Percentiles rank a stretch among this genome's conserved stretches.
phyloP scores from a whole-genome alignment of 35 echinoderm and acorn worm genomes.

The Acanthaster planci region DNA sequence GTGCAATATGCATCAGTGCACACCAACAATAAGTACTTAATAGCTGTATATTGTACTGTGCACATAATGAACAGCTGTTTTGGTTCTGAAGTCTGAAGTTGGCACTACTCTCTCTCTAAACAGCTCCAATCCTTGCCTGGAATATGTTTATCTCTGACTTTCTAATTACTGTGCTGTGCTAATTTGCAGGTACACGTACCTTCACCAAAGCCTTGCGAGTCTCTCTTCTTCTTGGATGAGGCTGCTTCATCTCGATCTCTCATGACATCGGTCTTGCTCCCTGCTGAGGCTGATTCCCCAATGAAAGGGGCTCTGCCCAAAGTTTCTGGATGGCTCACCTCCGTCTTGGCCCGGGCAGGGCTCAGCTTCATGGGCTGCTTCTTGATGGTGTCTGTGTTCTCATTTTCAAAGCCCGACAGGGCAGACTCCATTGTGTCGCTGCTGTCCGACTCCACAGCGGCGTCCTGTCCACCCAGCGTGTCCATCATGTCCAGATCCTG shows the following conservation, averaged over 20 bases:
- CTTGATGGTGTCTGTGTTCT: constrained; percentile 99
- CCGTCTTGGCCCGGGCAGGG: constrained; percentile 18
- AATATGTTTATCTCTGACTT: too few species aligned
- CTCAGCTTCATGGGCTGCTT: constrained; percentile 81
- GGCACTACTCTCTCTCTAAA: too few species aligned
- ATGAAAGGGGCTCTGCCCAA: background rate
- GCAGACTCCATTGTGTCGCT: constrained; percentile 72
- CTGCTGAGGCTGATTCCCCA: background rate
- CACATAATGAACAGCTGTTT: too few species aligned
- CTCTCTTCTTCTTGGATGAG: background rate
- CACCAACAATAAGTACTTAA: too few species aligned
- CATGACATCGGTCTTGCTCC: background rate
- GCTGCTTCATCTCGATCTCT: background rate
- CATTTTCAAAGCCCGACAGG: constrained; percentile 91
- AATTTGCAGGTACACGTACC: too few species aligned
- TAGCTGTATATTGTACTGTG: too few species aligned
- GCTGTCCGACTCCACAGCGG: constrained; percentile 71
- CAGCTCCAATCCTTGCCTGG: too few species aligned
- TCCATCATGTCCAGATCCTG: constrained; percentile 85
- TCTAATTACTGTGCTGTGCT: too few species aligned
- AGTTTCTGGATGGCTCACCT: constrained; percentile 12
- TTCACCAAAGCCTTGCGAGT: constrained; percentile 37
- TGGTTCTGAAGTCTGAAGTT: too few species aligned
- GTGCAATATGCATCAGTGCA: too few species aligned
- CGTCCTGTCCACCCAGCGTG: constrained; percentile 48